A percentile compares a stretch with the other conserved stretches of the same genome.
Conservation (phyloP, 2,797 vertebrate genomes). For the Pseudochaenichthys georgianus region DNA sequence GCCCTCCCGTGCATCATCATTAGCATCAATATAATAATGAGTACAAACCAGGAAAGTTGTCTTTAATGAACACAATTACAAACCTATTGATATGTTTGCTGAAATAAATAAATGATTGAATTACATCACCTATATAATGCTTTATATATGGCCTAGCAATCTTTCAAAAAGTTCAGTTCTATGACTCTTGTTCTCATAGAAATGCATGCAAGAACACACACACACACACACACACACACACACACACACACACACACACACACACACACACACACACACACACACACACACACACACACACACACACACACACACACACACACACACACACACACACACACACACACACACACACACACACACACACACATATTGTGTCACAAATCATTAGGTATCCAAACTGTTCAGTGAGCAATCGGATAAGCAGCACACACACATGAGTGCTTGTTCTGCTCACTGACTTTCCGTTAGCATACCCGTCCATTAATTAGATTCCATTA, state of each 20-base stretch:
- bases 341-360: slow-evolving; percentile 11
- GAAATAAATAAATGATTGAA: background rate
- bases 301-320: slow-evolving; percentile 8
- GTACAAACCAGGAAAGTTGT: background rate
- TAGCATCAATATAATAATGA: no score
- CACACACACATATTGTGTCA: slow-evolving; percentile 43
- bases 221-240: background rate
- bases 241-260: slow-evolving; percentile 30
- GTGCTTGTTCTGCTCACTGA: slow-evolving; percentile 68
- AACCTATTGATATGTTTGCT: background rate
- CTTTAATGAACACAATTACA: background rate
- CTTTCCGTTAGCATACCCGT: slow-evolving; percentile 61
- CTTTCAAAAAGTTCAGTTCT: slow-evolving; percentile 34
- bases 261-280: slow-evolving; percentile 10
- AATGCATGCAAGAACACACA: background rate
- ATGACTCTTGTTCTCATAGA: slow-evolving; percentile 9
- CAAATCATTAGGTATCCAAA: slow-evolving; percentile 64
- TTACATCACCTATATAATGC: no score
- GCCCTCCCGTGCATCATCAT: no score
- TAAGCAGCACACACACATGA: slow-evolving; percentile 22
- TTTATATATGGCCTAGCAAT: background rate
- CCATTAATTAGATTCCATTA: slow-evolving; percentile 84
- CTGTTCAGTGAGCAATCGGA: slow-evolving; percentile 60
- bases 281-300: slow-evolving; percentile 3
- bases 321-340: background rate